Conservation (phyloP, 2,888 invertebrate genomes). For the Flabesymbios commensalis region DNA sequence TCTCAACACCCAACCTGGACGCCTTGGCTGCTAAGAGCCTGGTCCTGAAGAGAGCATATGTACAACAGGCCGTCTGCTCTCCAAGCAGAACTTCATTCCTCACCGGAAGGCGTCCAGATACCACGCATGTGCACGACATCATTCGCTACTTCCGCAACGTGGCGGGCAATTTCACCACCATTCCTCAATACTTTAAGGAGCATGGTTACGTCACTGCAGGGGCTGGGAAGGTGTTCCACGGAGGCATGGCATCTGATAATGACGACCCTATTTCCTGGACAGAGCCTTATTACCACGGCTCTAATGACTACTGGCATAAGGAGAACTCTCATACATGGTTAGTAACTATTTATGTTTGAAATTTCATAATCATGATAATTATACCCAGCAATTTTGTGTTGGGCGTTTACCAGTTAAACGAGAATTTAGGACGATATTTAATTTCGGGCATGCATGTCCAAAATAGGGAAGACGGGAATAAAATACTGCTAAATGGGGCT, state of each 20-base stretch:
- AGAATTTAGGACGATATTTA: too few species aligned
- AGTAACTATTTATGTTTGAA: too few species aligned
- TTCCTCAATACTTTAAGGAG: constrained; percentile 16
- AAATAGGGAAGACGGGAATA: too few species aligned
- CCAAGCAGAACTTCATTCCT: constrained; percentile 38
- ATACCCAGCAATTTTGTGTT: too few species aligned
- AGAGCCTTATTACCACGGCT: constrained; percentile 34
- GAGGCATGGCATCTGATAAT: constrained; percentile 65
- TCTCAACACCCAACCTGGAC: constrained; percentile 39
- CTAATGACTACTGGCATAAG: constrained; percentile 11
- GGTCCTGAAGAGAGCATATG: constrained; percentile 35
- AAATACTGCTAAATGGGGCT: too few species aligned
- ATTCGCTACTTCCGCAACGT: constrained; percentile 30
- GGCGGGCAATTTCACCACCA: constrained; percentile 28
- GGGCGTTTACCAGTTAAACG: too few species aligned
- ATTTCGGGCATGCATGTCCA: too few species aligned
- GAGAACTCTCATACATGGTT: too few species aligned
- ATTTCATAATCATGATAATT: too few species aligned
- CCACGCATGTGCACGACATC: constrained; percentile 36
- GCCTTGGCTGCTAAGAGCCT: constrained; percentile 32
- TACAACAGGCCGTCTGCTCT: constrained; percentile 27
- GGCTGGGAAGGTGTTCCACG: constrained; percentile 16
- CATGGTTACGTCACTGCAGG: constrained; percentile 12
- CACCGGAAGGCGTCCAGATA: constrained; percentile 39
- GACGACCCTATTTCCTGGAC: constrained; percentile 41